Evolutionary conservation across 2,888 invertebrate species (phyloP).

Genomic region (Pachydiplax longipennis): DNA sequence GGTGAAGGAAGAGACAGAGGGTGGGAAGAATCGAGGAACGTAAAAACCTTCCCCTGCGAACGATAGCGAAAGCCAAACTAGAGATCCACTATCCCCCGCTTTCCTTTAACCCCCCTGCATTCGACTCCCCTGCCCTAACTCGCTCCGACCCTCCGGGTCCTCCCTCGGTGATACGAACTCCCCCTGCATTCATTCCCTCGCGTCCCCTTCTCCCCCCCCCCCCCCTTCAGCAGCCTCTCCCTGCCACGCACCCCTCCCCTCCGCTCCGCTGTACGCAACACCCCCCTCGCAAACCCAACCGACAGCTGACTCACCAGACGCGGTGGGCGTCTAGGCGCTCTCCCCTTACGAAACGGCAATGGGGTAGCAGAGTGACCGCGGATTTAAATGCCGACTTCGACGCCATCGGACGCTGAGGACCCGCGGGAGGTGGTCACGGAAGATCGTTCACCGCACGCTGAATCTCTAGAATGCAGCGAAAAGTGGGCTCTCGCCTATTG

Average conservation of each 20-base stretch:
- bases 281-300: conserved; percentile 11
- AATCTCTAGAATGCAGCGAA: neutral
- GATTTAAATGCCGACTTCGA: neutral
- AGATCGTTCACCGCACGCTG: neutral
- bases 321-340: conserved; percentile 32
- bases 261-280: neutral
- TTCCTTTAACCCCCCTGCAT: neutral
- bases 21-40: neutral
- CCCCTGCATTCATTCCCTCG: conserved; percentile 17
- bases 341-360: neutral
- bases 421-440: neutral
- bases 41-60: conserved; percentile 21
- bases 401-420: neutral
- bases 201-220: neutral
- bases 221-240: neutral
- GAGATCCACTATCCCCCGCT: conserved; percentile 33
- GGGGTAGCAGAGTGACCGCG: neutral
- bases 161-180: neutral
- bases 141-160: conserved; percentile 17
- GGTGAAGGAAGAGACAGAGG: neutral
- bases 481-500: neutral
- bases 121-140: neutral
- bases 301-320: conserved; percentile 44
- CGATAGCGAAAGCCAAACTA: conserved; percentile 39
- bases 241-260: neutral